Evolutionary conservation across 2,797 vertebrate genomes (phyloP).

Genomic region (Cygnus olor): DNA sequence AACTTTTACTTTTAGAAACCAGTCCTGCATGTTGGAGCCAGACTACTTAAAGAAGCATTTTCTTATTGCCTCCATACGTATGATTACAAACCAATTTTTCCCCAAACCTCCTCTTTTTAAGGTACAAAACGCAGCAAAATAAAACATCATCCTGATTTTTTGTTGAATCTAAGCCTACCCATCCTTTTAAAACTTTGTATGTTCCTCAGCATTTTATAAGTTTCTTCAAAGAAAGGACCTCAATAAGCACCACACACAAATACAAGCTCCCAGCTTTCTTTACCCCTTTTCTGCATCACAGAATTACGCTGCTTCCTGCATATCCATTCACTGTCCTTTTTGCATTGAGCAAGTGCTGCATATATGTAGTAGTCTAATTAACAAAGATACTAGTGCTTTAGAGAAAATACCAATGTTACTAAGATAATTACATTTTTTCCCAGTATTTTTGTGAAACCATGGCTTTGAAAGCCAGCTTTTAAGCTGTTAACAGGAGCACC

Average conservation of each 20-base stretch:
- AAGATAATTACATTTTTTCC: not conserved
- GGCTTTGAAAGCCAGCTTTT: not conserved
- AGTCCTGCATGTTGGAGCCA: not conserved
- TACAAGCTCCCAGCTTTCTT: not conserved
- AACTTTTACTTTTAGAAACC: not conserved
- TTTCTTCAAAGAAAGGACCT: not conserved
- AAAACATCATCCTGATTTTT: not conserved
- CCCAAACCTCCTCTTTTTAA: not conserved
- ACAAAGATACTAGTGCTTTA: not conserved
- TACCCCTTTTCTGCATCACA: not conserved
- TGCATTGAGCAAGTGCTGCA: not conserved
- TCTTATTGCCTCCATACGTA: not conserved
- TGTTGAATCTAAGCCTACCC: not conserved
- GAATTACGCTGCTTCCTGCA: not conserved
- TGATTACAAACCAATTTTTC: not conserved
- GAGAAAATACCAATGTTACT: not conserved
- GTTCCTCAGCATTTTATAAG: not conserved
- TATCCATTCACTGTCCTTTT: not conserved
- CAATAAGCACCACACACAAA: not conserved
- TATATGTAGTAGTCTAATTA: not conserved
- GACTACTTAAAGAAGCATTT: not conserved
- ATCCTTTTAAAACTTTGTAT: not conserved
- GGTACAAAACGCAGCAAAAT: not conserved
- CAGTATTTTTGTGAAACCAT: not conserved
- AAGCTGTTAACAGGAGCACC: not conserved